Base-by-base conservation (phyloP, 1,140 invertebrate species). In the Nasonia giraulti region DNA sequence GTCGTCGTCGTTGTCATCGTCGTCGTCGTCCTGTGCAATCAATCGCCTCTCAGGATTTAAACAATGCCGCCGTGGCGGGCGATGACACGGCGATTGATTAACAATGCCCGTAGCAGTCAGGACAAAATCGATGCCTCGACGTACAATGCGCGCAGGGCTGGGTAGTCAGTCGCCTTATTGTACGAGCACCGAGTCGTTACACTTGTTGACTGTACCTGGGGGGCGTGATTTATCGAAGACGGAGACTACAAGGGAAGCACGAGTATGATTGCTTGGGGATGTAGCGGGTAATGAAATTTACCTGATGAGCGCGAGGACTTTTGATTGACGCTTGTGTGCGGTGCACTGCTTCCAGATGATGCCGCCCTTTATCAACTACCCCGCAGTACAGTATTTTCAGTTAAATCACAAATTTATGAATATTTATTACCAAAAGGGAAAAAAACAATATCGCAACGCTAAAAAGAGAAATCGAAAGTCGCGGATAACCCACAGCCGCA, bases 51-150 rank as follows among this genome's bases (percentile, higher is more conserved):
- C n/a, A 62, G 40, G 37, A 82, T 47, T 82, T 74, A 76, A 69
- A 83, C 74, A 83, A 78, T 62, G 62, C 68, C 27, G 62, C 68
- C 27, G 17, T 12, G 47, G 20, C 8, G 23, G 68, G 27, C 82
- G 76, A 79, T 84, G 82, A 84, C 82, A 84, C 47, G 76, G 68
- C 68, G 76, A 84, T 84, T 84, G 82, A 84, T 84, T 74, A 84
- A 84, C 66, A 84, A 50, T 37, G 20, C 23, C 5, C 27, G 7
- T 20, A 27, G 47, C 33, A 27, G 27, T 27, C 37, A 55, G 17
- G n/a, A 44, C 37, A 76, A 66, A 83, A 82, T 82, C 69, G 27
- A 82, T 82, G 27, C 68, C 10, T 31, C 68, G 27, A 71, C 27
- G 20, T 62, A 62, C 17, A 62, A 62, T 73, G 1, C 27, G 27